Conservation (phyloP, 1,140 invertebrate genomes). For the Andrena cerasifolii region DNA sequence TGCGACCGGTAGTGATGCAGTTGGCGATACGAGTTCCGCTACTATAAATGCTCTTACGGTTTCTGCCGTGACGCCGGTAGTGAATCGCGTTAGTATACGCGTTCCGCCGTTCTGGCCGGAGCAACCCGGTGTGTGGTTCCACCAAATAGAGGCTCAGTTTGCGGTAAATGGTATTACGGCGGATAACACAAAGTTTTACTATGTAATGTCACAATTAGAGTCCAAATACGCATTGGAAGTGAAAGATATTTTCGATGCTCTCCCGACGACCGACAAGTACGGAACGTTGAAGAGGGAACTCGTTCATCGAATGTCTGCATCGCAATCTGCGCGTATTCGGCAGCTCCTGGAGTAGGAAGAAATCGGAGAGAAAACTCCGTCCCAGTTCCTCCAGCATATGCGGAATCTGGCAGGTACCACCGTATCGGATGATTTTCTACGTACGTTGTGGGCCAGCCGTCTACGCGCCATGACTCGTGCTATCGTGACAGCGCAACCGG, state of each 20-base stretch:
- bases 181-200: conserved; percentile 13
- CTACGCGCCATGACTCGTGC: conserved; percentile 36
- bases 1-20: not conserved
- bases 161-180: not conserved
- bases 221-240: conserved; percentile 2
- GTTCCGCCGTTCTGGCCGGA: conserved; percentile 51
- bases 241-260: conserved; percentile 18
- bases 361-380: not conserved
- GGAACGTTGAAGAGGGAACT: not conserved
- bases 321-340: not conserved
- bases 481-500: conserved; percentile 5
- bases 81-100: not conserved
- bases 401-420: not conserved
- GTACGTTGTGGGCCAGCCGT: conserved; percentile 52
- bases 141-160: conserved; percentile 51
- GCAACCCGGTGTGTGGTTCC: conserved; percentile 57
- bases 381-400: not conserved
- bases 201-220: conserved; percentile 11
- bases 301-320: not conserved
- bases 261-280: not conserved
- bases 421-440: conserved; percentile 42
- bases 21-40: no score
- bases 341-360: not conserved
- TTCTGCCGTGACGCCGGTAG: not conserved
- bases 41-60: no score